Evolutionary conservation across 2,113 vertebrate genomes (phyloP), one percentile per base, ranked within the genome.

Genomic region (Phyllopteryx taeniolatus): DNA sequence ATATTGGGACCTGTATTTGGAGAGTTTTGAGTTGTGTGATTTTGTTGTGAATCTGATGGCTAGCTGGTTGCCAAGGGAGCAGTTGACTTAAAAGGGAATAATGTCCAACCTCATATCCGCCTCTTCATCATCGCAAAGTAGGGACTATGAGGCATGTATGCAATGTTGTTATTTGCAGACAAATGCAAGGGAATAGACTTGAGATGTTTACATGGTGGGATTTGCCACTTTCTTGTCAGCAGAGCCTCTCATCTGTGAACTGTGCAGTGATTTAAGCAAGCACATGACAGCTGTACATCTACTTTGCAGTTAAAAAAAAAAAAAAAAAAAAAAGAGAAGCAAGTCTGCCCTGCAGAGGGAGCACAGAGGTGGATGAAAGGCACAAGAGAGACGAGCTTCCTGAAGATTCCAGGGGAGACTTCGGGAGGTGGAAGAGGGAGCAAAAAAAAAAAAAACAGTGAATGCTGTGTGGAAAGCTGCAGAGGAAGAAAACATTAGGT

Each of bases 51-150:
- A 80, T 85, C 63, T 31, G 72, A 73, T 77, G 72, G 66, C 74
- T 76, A 73, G 54, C 59, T 80, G 87, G 87, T 90, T 90, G 88
- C 89, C 90, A 89, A 86, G 88, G 79, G 81, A 88, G 70, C 73
- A 70, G 80, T 87, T 84, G 82, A 89, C 82, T 85, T 70, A 46
- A 74, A 27, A 67, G 81, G 77, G 81, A 92, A 81, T 84, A 85
- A 91, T 85, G 88, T 85, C 70, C 71, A 70, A 66, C 67, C 83
- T 84, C 73, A 57, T 61, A 22, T 77, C 79, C 64, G 72, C 64
- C 76, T 79, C 75, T 71, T 81, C 72, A 71, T 46, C 68, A 70
- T 39, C 59, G 76, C 74, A 78, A 64, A 64, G 19, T 70, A 70
- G 74, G 64, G 49, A 64, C 22, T 27, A 70, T 67, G 67, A 71